These are phyloP conservation scores for Caenorhabditis afra DNA, from an alignment of 2,888 invertebrate species.

Conservation along the genomic window DNA sequence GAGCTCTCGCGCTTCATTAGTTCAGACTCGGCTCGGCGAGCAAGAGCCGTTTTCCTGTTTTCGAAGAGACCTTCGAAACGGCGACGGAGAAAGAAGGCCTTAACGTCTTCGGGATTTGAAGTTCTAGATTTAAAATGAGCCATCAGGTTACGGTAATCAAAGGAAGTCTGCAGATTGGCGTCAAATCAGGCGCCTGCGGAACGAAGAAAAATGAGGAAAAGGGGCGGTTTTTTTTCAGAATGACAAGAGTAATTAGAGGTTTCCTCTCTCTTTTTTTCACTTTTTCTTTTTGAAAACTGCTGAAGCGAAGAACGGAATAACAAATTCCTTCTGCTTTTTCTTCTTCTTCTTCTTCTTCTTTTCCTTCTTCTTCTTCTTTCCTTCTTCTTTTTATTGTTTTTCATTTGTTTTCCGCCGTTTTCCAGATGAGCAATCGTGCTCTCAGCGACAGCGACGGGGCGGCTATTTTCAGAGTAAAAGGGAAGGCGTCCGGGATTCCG, in stretches of 20 bases:
- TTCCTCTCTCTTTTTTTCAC: conserved; percentile 7
- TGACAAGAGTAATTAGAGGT: conserved; percentile 28
- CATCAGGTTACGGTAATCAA: too few relatives aligned
- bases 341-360: conserved; percentile 14
- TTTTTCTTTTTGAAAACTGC: conserved; percentile 32
- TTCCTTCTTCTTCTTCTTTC: background rate
- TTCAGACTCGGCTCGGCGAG: conserved; percentile 36
- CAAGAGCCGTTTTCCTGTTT: background rate
- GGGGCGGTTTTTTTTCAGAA: background rate
- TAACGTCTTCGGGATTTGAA: too few relatives aligned
- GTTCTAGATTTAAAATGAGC: background rate
- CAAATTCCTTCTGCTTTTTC: conserved; percentile 21
- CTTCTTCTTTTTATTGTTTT: conserved; percentile 32
- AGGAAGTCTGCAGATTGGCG: too few relatives aligned
- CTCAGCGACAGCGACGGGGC: too few relatives aligned
- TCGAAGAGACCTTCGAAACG: background rate
- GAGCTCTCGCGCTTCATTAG: conserved; percentile 50
- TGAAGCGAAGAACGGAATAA: conserved; percentile 54
- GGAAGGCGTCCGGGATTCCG: too few relatives aligned
- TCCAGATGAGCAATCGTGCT: conserved; percentile 18
- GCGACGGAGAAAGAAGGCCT: too few relatives aligned
- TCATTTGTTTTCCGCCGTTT: conserved; percentile 31
- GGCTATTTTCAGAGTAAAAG: background rate
- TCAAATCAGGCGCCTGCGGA: too few relatives aligned
- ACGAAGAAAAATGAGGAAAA: too few relatives aligned